A percentile compares a stretch with the other conserved stretches of the same genome.
Conservation (phyloP, 1,140 invertebrate species). For the Diorhabda elongata region DNA sequence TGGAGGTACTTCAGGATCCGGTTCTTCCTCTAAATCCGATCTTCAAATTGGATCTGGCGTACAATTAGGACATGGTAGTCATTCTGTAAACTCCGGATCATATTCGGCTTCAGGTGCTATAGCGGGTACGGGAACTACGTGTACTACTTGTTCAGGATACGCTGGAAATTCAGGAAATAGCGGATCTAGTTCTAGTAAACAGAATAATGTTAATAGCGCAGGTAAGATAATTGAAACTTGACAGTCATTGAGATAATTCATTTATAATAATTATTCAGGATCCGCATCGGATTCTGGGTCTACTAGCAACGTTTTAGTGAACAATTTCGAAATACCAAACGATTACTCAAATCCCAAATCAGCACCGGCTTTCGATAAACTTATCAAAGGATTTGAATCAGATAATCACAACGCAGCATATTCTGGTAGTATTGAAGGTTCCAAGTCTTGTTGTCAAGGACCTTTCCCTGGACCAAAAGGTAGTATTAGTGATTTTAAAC, state of each 20-base stretch:
- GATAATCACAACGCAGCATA: too few relatives aligned
- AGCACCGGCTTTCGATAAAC: too few relatives aligned
- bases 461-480: slow-evolving; percentile 36
- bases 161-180: background rate
- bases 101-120: background rate
- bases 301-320: background rate
- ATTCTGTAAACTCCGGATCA: background rate
- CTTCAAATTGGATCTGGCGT: background rate
- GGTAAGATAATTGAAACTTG: background rate
- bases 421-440: too few relatives aligned
- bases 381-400: too few relatives aligned
- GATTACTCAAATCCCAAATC: too few relatives aligned
- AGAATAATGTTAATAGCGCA: background rate
- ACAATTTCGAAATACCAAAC: too few relatives aligned
- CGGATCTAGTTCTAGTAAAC: slow-evolving; percentile 3
- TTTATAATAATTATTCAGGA: background rate
- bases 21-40: background rate
- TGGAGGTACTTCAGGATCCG: background rate
- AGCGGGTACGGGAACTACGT: background rate
- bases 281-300: background rate
- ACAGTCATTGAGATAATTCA: too few relatives aligned
- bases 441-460: slow-evolving; percentile 24
- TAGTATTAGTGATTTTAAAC: slow-evolving; percentile 34
- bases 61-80: background rate
- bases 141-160: background rate